These are phyloP conservation scores for Agrypnia vestita DNA, from an alignment of 1,140 invertebrate species.

Conservation along the genomic window DNA sequence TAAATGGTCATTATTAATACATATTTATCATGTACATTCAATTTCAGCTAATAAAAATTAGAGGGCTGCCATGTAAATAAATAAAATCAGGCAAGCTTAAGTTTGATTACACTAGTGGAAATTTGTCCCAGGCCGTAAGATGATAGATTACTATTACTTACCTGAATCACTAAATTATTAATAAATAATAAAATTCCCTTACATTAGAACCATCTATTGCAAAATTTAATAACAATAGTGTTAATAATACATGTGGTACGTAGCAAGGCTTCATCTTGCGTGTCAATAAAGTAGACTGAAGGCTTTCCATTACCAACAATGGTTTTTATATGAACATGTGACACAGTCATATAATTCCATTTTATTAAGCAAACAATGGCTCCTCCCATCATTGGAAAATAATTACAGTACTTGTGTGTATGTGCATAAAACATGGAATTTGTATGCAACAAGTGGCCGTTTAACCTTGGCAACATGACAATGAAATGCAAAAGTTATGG, in stretches of 20 bases:
- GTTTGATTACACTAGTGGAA: too few species aligned
- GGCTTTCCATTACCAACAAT: background rate
- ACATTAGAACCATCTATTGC: slow-evolving; percentile 18
- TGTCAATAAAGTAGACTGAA: slow-evolving; percentile 1
- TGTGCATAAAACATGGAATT: background rate
- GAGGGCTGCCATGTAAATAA: too few species aligned
- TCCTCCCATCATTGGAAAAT: slow-evolving; percentile 27
- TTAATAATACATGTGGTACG: background rate
- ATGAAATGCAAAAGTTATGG: slow-evolving; percentile 44
- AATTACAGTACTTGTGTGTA: slow-evolving; percentile 13
- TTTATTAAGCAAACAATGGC: slow-evolving; percentile 43
- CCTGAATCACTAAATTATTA: background rate
- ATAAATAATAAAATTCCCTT: slow-evolving; percentile 29
- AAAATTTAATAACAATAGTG: slow-evolving; percentile 7
- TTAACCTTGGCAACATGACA: slow-evolving; percentile 45
- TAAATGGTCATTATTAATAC: too few species aligned
- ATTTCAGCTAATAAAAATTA: too few species aligned
- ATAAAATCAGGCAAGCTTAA: too few species aligned
- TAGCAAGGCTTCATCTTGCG: slow-evolving; percentile 22
- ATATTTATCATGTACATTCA: too few species aligned
- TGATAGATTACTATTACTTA: too few species aligned
- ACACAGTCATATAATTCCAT: slow-evolving; percentile 31
- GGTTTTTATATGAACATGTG: slow-evolving; percentile 30
- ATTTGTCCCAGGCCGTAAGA: too few species aligned
- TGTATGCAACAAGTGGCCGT: slow-evolving; percentile 31